Conservation (phyloP, 2,113 vertebrate species). For the Dasyornis broadbenti region DNA sequence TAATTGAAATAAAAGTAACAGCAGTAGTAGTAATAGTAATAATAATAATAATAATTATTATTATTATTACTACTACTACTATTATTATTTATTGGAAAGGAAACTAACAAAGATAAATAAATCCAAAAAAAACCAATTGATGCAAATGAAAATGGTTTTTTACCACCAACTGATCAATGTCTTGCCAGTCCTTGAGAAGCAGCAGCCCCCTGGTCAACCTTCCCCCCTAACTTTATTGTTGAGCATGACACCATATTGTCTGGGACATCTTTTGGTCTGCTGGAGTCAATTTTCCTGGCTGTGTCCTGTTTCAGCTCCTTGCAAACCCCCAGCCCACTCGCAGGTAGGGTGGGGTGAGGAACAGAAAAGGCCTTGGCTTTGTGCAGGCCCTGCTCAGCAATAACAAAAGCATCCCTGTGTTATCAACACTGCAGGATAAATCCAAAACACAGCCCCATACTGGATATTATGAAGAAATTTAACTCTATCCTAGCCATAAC, state of each 20-base stretch:
- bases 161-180: neutral
- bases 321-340: neutral
- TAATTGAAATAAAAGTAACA: neutral
- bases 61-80: neutral
- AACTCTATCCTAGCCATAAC: neutral
- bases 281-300: neutral
- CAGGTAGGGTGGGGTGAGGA: neutral
- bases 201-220: neutral
- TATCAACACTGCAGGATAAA: neutral
- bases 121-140: neutral
- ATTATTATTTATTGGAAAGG: neutral
- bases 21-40: neutral
- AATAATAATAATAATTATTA: too few relatives aligned
- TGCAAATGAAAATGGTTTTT: neutral
- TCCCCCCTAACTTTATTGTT: neutral
- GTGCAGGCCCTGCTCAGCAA: neutral
- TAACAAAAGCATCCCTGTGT: neutral
- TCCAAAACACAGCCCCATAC: neutral
- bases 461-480: neutral
- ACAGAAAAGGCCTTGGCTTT: neutral
- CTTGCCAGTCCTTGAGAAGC: neutral
- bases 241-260: neutral
- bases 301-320: neutral
- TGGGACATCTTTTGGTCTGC: neutral
- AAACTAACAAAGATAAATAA: neutral